Percentiles rank a stretch among this genome's conserved stretches.
Conservation (phyloP, 2,888 invertebrate genomes). For the Odontocerum albicorne region DNA sequence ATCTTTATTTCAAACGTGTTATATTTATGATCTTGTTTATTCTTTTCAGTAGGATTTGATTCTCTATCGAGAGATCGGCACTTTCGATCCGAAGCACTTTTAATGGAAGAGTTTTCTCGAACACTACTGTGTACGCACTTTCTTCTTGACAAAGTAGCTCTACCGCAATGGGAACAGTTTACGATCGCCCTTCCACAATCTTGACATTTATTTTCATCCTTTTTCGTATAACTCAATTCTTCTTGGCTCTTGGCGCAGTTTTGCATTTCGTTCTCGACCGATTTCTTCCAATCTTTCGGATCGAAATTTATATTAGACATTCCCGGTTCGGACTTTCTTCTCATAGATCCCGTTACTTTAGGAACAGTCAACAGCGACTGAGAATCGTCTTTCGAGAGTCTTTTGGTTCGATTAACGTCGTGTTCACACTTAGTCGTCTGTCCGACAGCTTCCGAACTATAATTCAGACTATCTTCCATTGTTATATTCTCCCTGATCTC, state of each 20-base stretch:
- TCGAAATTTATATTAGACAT: constrained; percentile 50
- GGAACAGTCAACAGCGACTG: constrained; percentile 41
- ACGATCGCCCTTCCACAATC: constrained; percentile 17
- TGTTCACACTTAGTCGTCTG: constrained; percentile 8
- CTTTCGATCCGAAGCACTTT: constrained; percentile 7
- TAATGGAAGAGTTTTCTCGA: not conserved
- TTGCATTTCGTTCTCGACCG: constrained; percentile 46
- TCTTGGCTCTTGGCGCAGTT: constrained; percentile 18
- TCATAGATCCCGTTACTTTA: constrained; percentile 61
- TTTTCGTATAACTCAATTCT: constrained; percentile 4
- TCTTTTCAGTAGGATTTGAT: constrained; percentile 4
- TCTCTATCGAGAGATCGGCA: constrained; percentile 23
- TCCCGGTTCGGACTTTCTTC: constrained; percentile 74
- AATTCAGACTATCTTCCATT: constrained; percentile 37
- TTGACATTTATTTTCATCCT: constrained; percentile 5
- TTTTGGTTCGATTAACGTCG: constrained; percentile 15
- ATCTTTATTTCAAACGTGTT: constrained; percentile 58
- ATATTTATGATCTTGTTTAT: constrained; percentile 6
- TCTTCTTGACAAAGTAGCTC: not conserved
- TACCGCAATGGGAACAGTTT: constrained; percentile 23
- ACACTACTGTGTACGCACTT: not conserved
- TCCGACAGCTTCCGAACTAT: constrained; percentile 9
- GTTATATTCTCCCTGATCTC: constrained; percentile 57
- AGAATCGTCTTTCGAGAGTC: constrained; percentile 52
- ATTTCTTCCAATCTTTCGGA: constrained; percentile 50